Evolutionary conservation across 2,797 vertebrate species (phyloP), one percentile per base, ranked within the genome.

Genomic region (Sarcoramphus papa): DNA sequence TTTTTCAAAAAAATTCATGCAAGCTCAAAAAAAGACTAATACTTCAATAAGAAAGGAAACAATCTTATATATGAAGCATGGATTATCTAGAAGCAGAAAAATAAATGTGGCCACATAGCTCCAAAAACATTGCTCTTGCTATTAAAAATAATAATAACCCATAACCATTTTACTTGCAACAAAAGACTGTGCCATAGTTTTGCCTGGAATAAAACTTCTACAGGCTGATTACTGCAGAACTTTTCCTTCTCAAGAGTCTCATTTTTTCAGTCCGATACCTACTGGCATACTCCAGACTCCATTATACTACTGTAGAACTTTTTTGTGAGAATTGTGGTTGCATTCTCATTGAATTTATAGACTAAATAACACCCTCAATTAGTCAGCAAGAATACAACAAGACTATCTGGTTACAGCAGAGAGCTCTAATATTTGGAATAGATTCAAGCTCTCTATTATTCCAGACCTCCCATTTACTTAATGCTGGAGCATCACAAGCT

Each of bases 321-420:
- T 45, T 73, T 50, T 31, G 27, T 68, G 69, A 94, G 84, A 88
- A 89, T 17, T 50, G 56, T 85, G 84, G 68, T 70, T 80, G 62
- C 33, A 40, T 64, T 67, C 37, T 35, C 74, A 85, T 25, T 85
- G 51, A 86, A 76, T 90, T 79, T 70, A 64, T 86, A 87, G 77
- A 51, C 80, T 82, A 92, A 92, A 59, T 57, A 94, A 90, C 54
- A 91, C 33, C 31, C 47, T 93, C 85, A 79, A 77, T 89, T 92
- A 89, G 67, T 80, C 88, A 91, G 93, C 80, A 92, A 88, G 79
- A 93, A 72, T 41, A 92, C 69, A 93, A 57, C 33, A 79, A 76
- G 74, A 74, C 48, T 91, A 88, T 79, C 88, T 77, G 41, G 78
- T 91, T 89, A 85, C 90, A 93, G 70, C 17, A 92, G 75, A 86